Evolutionary conservation across 1,140 invertebrate species (phyloP).

Genomic region (Drosophila gunungcola): DNA sequence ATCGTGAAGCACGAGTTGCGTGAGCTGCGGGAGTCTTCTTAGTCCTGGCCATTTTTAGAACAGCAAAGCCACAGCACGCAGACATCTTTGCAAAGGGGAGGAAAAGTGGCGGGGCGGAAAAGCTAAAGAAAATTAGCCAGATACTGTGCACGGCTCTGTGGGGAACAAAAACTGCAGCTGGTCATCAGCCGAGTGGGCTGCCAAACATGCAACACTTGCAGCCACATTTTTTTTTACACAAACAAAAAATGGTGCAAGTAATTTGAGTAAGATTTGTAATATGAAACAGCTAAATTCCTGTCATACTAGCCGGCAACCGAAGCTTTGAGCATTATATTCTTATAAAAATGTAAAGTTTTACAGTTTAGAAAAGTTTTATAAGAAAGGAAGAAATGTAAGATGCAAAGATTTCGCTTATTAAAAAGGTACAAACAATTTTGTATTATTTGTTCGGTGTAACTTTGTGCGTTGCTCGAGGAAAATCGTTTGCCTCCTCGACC

Average conservation of each 20-base stretch:
- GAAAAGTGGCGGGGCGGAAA: neutral
- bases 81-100: neutral
- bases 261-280: too few relatives aligned
- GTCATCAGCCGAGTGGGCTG: constrained; percentile 68
- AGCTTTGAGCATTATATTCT: too few relatives aligned
- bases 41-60: constrained; percentile 29
- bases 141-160: constrained; percentile 67
- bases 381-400: too few relatives aligned
- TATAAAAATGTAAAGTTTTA: too few relatives aligned
- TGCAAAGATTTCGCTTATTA: too few relatives aligned
- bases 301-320: too few relatives aligned
- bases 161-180: constrained; percentile 47
- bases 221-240: constrained; percentile 9
- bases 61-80: neutral
- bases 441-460: neutral
- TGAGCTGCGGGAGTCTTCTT: neutral
- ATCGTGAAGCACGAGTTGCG: constrained; percentile 33
- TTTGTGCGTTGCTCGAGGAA: constrained; percentile 11
- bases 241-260: neutral
- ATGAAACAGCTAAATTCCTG: too few relatives aligned
- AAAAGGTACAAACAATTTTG: too few relatives aligned
- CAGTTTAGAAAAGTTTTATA: too few relatives aligned
- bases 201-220: constrained; percentile 72
- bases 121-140: constrained; percentile 63
- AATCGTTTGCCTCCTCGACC: neutral